Percentiles rank a stretch among this genome's conserved stretches.
These are phyloP conservation scores for Atherix ibis DNA, from an alignment of 2,888 invertebrate species.

Conservation along the genomic window DNA sequence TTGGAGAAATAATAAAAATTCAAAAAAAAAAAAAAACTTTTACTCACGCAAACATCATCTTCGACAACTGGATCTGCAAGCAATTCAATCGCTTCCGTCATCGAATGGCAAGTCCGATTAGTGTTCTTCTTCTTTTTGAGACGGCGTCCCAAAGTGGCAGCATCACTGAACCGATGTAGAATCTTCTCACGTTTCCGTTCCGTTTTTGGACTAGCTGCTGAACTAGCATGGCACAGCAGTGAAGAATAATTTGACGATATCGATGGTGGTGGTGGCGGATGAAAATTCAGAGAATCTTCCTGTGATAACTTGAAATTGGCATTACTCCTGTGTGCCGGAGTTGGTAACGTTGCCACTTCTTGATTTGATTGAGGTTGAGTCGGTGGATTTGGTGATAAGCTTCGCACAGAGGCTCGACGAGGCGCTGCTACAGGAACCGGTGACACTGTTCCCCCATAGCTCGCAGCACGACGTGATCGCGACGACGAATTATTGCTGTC, in stretches of 20 bases:
- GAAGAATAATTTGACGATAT: constrained; percentile 20
- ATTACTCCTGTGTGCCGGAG: too few relatives aligned
- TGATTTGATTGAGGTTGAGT: too few relatives aligned
- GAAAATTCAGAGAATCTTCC: constrained; percentile 20
- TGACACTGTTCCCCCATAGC: constrained; percentile 24
- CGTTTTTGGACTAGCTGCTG: constrained; percentile 26
- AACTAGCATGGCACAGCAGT: constrained; percentile 24
- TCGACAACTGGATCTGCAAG: constrained; percentile 33
- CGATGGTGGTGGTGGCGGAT: constrained; percentile 15
- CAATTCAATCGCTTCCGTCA: constrained; percentile 33
- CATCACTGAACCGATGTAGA: constrained; percentile 31
- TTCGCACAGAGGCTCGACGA: constrained; percentile 27
- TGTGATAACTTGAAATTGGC: constrained; percentile 29
- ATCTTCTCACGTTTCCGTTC: constrained; percentile 30
- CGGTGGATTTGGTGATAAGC: constrained; percentile 2
- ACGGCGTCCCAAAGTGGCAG: constrained; percentile 31
- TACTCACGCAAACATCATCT: constrained; percentile 33
- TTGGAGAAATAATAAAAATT: too few relatives aligned
- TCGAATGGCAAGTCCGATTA: constrained; percentile 30
- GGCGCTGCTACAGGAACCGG: constrained; percentile 27
- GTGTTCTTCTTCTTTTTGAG: constrained; percentile 32
- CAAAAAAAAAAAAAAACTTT: too few relatives aligned
- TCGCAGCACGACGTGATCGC: constrained; percentile 29
- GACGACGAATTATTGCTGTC: constrained; percentile 30
- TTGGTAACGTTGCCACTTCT: constrained; percentile 18